These are phyloP conservation scores for Machimus atricapillus DNA, from an alignment of 2,888 invertebrate species.

Conservation along the genomic window DNA sequence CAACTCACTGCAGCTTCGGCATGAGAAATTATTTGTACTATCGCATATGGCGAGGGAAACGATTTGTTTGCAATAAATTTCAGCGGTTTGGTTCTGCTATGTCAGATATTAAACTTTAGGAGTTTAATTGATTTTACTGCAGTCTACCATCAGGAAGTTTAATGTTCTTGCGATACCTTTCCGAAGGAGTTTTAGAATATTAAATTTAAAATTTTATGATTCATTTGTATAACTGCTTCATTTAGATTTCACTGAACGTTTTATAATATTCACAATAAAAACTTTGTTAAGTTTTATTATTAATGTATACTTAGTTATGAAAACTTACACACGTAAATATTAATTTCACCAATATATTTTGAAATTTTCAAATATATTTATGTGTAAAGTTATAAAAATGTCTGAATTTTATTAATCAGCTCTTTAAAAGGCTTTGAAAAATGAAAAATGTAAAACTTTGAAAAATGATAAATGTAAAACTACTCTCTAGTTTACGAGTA, in stretches of 20 bases:
- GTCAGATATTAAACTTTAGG: neutral
- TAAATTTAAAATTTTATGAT: neutral
- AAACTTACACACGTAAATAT: too few relatives aligned
- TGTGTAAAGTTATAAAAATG: too few relatives aligned
- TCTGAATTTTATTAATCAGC: too few relatives aligned
- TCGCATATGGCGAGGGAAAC: neutral
- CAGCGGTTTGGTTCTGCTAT: neutral
- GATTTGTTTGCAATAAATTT: neutral
- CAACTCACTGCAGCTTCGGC: neutral
- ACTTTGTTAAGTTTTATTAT: too few relatives aligned
- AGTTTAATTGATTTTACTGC: neutral
- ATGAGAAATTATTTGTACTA: neutral
- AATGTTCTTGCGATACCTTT: neutral
- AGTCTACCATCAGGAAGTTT: neutral
- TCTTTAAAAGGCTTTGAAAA: too few relatives aligned
- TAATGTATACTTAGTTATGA: too few relatives aligned
- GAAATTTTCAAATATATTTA: too few relatives aligned
- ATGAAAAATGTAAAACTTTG: too few relatives aligned
- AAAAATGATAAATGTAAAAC: too few relatives aligned
- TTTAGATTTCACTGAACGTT: neutral
- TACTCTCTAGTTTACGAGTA: too few relatives aligned
- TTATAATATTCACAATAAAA: too few relatives aligned
- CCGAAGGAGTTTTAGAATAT: neutral
- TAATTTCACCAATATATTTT: too few relatives aligned
- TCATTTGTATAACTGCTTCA: neutral